Evolutionary conservation across 2,888 invertebrate species (phyloP).

Genomic region (Alentia gelatinosa): DNA sequence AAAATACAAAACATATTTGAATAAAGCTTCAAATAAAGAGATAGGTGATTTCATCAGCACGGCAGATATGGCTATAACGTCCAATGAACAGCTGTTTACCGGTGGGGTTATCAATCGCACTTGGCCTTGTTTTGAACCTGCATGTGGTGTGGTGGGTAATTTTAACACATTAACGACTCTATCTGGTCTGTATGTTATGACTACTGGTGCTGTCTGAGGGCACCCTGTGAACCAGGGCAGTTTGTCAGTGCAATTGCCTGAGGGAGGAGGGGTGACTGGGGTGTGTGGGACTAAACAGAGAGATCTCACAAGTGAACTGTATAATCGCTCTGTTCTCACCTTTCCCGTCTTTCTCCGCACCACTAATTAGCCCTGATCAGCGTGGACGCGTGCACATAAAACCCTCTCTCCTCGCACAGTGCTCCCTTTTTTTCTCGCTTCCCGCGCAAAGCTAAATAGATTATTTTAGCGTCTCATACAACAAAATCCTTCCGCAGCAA

Average conservation of each 20-base stretch:
- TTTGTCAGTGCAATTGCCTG: background rate
- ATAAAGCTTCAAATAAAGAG: too few relatives aligned
- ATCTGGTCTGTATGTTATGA: background rate
- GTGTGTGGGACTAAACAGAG: background rate
- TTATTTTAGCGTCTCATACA: background rate
- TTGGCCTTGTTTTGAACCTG: background rate
- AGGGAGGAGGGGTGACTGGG: background rate
- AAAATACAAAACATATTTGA: too few relatives aligned
- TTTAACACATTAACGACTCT: background rate
- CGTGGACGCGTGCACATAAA: too few relatives aligned
- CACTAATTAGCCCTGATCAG: too few relatives aligned
- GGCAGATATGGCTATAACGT: background rate
- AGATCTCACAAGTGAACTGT: too few relatives aligned
- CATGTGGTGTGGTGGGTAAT: background rate
- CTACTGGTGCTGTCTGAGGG: background rate
- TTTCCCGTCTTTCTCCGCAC: too few relatives aligned
- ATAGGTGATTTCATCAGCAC: too few relatives aligned
- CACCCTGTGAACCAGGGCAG: background rate
- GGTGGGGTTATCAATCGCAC: background rate
- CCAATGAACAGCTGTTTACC: background rate
- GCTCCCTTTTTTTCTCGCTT: background rate
- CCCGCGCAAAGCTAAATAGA: background rate
- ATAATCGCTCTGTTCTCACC: too few relatives aligned
- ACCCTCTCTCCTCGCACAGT: too few relatives aligned
- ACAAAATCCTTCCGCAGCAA: background rate